Base-by-base conservation (phyloP, 2,113 vertebrate genomes). In the Speoplatyrhinus poulsoni region DNA sequence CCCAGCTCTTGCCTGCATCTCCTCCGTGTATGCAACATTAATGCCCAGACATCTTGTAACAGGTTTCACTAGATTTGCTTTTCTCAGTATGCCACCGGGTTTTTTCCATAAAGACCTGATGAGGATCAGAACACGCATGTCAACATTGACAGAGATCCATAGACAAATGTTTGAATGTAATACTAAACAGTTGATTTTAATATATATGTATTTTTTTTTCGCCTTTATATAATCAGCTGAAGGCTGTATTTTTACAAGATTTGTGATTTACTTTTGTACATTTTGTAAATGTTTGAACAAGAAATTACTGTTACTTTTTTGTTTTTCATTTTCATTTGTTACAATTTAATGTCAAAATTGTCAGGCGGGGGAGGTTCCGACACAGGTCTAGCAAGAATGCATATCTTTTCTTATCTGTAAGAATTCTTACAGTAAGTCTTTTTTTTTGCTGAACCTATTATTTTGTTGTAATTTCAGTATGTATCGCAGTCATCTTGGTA, bases 251-350 rank as follows among this genome's bases (percentile, higher is more conserved):
- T 92, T 92, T 91, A 91, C 76, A 82, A 84, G 82, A 85, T 78
- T 76, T 86, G 75, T 85, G 77, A 85, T 84, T 88, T 87, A 82
- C 75, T 85, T 85, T 87, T 93, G 91, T 93, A 93, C 73, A 92
- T 85, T 92, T 92, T 92, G 91, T 91, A 92, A 90, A 92, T 91
- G 87, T 79, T 87, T 87, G 63, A 72, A 71, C 82, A 79, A 88
- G 69, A 74, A 86, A 84, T 78, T 78, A 87, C 67, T 84, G 78
- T 85, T 82, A 59, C 59, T 84, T 64, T 80, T 66, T 65, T 73
- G 61, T 56, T 46, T 60, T 46, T 72, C 57, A 72, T 69, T 87
- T 79, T 68, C 11, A 69, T 67, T 80, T 50, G 36, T 85, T 83
- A 82, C 71, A 60, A 75, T 65, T 6, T 26, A 76, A 69, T 73